These are phyloP conservation scores for Entelurus aequoreus DNA, from an alignment of 2,113 vertebrate genomes.

Conservation along the genomic window DNA sequence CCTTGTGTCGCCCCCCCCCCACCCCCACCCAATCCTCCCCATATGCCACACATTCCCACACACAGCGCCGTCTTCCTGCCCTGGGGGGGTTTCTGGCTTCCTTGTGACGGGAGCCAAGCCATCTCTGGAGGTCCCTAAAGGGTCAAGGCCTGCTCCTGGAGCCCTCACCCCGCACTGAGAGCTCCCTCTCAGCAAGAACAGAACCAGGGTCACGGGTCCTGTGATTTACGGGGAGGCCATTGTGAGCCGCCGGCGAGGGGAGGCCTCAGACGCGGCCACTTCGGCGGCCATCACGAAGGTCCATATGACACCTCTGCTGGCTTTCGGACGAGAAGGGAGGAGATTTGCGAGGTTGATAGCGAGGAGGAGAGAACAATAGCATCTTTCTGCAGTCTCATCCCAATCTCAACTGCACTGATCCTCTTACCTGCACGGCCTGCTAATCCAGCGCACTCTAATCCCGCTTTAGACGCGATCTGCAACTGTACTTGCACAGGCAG, in stretches of 20 bases:
- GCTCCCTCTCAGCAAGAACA: conserved; percentile 53
- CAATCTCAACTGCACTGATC: conserved; percentile 44
- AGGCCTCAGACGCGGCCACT: conserved; percentile 44
- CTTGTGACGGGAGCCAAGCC: conserved; percentile 53
- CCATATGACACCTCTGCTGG: conserved; percentile 45
- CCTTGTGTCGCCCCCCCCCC: no score
- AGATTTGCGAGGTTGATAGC: conserved; percentile 30
- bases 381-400: conserved; percentile 50
- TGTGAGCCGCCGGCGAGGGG: conserved; percentile 38
- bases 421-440: conserved; percentile 58
- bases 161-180: conserved; percentile 50
- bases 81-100: conserved; percentile 40
- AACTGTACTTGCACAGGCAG: conserved; percentile 55
- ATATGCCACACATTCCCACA: conserved; percentile 73
- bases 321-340: conserved; percentile 35
- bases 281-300: conserved; percentile 58
- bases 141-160: conserved; percentile 64
- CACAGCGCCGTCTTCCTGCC: conserved; percentile 51
- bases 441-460: conserved; percentile 65
- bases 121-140: conserved; percentile 50
- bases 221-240: conserved; percentile 64
- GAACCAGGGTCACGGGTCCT: conserved; percentile 59
- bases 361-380: conserved; percentile 50
- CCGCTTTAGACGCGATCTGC: conserved; percentile 40
- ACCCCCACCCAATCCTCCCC: conserved; percentile 12